A percentile compares a stretch with the other conserved stretches of the same genome.
Evolutionary conservation across 2,113 vertebrate genomes (phyloP).

Genomic region (Melospiza georgiana): DNA sequence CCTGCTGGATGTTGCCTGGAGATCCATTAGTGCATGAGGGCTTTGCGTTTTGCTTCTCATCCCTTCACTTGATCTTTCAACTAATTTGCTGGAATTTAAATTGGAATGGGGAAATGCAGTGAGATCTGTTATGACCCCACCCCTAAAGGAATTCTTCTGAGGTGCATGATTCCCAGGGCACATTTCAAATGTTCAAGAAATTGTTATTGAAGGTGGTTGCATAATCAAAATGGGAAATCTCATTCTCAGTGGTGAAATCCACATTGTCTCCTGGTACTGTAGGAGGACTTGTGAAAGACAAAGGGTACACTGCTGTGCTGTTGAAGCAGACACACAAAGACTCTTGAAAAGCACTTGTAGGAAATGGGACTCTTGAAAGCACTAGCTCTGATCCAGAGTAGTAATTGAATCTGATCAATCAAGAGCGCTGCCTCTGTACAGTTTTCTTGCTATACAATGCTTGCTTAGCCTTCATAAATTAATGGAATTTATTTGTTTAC

Average conservation of each 20-base stretch:
- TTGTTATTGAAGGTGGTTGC: neutral
- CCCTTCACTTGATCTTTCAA: neutral
- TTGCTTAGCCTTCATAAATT: neutral
- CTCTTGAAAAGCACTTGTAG: neutral
- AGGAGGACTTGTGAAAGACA: neutral
- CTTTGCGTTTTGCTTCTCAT: neutral
- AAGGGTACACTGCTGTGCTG: neutral
- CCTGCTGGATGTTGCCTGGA: neutral
- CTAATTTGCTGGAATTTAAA: neutral
- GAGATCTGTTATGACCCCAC: neutral
- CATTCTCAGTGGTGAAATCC: neutral
- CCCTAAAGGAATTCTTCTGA: neutral
- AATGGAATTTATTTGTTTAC: neutral
- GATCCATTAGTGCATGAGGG: neutral
- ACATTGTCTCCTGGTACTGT: neutral
- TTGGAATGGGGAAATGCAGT: neutral
- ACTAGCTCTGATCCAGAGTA: neutral
- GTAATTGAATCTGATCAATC: neutral
- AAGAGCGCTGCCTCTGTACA: neutral
- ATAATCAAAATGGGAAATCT: neutral
- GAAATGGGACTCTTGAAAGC: neutral
- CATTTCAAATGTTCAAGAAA: neutral
- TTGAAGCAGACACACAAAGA: neutral
- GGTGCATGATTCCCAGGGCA: neutral
- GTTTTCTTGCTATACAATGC: neutral